Percentiles rank a stretch among this genome's conserved stretches.
These are phyloP conservation scores for Gallinago jamesoni DNA, from an alignment of 2,113 vertebrate genomes.

Conservation along the genomic window DNA sequence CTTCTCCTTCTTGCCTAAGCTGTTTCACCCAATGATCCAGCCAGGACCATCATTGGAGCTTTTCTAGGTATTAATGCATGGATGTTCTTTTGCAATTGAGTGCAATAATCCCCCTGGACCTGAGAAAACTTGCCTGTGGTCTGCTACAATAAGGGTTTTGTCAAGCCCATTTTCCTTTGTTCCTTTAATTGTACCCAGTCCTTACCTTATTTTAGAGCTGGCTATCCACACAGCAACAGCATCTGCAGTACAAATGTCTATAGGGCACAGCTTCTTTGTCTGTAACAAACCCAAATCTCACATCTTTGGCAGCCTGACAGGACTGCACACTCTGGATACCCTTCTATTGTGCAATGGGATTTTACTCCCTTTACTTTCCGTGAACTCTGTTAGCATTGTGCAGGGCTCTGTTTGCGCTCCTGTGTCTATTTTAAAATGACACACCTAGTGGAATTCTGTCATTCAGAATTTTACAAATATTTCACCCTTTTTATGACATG, in stretches of 20 bases:
- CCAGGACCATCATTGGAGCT: not conserved
- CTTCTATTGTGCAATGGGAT: conserved; percentile 49
- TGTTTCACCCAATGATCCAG: not conserved
- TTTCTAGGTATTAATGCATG: conserved; percentile 10
- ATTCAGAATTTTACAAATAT: conserved; percentile 62
- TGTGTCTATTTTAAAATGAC: conserved; percentile 59
- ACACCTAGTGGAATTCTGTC: conserved; percentile 49
- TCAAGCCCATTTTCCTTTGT: not conserved
- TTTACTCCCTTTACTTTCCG: conserved; percentile 45
- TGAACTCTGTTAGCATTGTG: conserved; percentile 41
- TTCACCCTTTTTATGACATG: conserved; percentile 36
- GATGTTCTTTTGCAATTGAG: not conserved
- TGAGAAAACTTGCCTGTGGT: conserved; percentile 19
- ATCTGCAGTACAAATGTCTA: not conserved
- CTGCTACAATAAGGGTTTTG: conserved; percentile 2
- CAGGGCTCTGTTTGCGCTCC: conserved; percentile 24
- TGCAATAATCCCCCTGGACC: conserved; percentile 4
- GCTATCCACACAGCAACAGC: not conserved
- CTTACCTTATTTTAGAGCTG: conserved; percentile 4
- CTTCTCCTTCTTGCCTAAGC: not conserved
- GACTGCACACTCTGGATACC: not conserved
- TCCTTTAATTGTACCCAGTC: not conserved
- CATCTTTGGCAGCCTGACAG: not conserved
- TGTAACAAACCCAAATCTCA: not conserved
- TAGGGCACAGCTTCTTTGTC: not conserved